Evolutionary conservation across 2,113 vertebrate genomes (phyloP), one percentile per base, ranked within the genome.

Genomic region (Noturus placidus): DNA sequence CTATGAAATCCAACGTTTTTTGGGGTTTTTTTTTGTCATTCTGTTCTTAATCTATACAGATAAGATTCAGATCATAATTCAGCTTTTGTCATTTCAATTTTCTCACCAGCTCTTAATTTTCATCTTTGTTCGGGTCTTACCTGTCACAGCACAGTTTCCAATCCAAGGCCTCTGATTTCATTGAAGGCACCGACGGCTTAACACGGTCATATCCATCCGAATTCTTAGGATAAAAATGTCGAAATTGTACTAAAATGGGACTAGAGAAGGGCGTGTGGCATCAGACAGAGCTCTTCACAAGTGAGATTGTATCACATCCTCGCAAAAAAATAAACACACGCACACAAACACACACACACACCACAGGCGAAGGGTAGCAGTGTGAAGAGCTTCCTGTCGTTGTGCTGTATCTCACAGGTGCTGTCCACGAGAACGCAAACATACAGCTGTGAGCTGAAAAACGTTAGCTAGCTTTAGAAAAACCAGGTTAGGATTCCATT

Each of bases 341-440:
- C 83, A 86, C 74, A 85, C 83, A 88, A 59, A 81, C 57, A 38
- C 59, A n/a, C 67, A 79, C 8, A 25, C 52, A 82, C 90, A 87
- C 82, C 83, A 80, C 78, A 77, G 81, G 33, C 84, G 52, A 93
- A 87, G 85, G 88, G 86, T 84, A 90, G 91, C 88, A 20, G 89
- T 91, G 87, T 90, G 89, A 91, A 91, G 90, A 84, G 92, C 90
- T 95, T 95, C 94, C 95, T 95, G 95, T 94, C 94, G 95, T 95
- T 95, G 92, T 82, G 87, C 91, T 93, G 69, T 85, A 90, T 90
- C 86, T 87, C 85, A 87, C 95, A 95, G 94, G 93, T 95, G 95
- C 91, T 91, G 35, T 56, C 33, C 52, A 81, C 33, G 13, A 33
- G 54, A 61, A 59, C 20, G 14, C 52, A 79, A 33, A 38, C 33